Evolutionary conservation across 2,113 vertebrate genomes (phyloP), one percentile per base, ranked within the genome.

Genomic region (Podiceps cristatus): DNA sequence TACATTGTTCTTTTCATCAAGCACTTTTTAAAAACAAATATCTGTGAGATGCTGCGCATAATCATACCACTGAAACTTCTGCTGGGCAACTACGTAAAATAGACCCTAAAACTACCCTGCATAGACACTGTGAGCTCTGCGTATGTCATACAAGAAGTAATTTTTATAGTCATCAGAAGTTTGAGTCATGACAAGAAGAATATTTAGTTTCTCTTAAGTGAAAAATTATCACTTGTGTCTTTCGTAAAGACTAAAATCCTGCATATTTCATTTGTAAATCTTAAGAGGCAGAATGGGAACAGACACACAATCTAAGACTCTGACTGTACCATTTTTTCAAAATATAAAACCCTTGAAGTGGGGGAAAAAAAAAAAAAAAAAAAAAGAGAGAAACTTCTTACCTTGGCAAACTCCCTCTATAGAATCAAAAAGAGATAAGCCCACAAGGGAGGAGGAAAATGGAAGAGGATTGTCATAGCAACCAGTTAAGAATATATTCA

Each of bases 381-480:
- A 93, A 83, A 96, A 59, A 92, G 79, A n/a, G n/a, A 94, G 76
- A 94, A 82, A 90, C 25, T 92, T 91, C 72, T 97, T 97, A 94
- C 88, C 56, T 96, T 95, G 49, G 44, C 86, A 96, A 97, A 95
- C 50, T 98, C 90, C 81, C 83, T 94, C 84, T 93, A 79, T 75
- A 94, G 79, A 88, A 97, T 97, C 68, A 96, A 97, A 98, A 94
- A 82, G 50, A 92, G 44, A 93, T 93, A 98, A 97, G 88, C n/a
- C 63, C 79, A 97, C 62, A 95, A 94, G 86, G 45, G 74, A 64
- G 7, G 2, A 77, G 72, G 59, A 73, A 74, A 91, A 96, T 89
- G 84, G 15, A 93, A 96, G 56, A 69, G 66, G 82, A 98, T 97
- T 96, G 97, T 97, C 98, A 98, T 97, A 98, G 97, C 97, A 98